Evolutionary conservation across 2,888 invertebrate species (phyloP).

Genomic region (Endomychus coccineus): DNA sequence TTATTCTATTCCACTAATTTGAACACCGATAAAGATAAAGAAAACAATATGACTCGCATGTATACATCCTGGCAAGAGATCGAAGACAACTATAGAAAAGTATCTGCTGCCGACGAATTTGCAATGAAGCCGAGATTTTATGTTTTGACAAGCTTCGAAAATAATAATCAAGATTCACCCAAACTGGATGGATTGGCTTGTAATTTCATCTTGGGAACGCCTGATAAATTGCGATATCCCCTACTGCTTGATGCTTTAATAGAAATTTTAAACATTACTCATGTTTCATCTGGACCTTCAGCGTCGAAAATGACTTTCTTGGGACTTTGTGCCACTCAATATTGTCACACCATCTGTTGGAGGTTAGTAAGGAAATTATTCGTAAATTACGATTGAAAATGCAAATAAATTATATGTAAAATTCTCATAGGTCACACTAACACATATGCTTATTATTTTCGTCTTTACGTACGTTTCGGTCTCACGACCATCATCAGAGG

Average conservation of each 20-base stretch:
- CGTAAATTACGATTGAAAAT: too few species aligned
- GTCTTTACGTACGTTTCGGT: too few species aligned
- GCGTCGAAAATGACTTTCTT: conserved; percentile 48
- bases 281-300: conserved; percentile 49
- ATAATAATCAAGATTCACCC: conserved; percentile 72
- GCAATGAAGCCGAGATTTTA: conserved; percentile 88
- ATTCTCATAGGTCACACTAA: too few species aligned
- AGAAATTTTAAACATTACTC: conserved; percentile 72
- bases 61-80: conserved; percentile 68
- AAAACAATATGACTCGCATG: conserved; percentile 52
- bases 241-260: conserved; percentile 78
- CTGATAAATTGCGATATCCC: conserved; percentile 85
- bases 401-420: too few species aligned
- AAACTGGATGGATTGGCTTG: conserved; percentile 89
- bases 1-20: conserved; percentile 61
- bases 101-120: conserved; percentile 53
- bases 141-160: conserved; percentile 73
- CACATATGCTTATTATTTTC: too few species aligned
- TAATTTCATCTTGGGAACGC: conserved; percentile 88
- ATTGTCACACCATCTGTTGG: conserved; percentile 84
- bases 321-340: conserved; percentile 76
- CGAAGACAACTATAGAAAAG: conserved; percentile 65
- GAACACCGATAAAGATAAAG: conserved; percentile 52
- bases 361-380: too few species aligned
- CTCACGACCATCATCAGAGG: too few species aligned